Percentiles rank a stretch among this genome's conserved stretches.
Conservation (phyloP, 2,888 invertebrate species). For the Tetragnatha montana region DNA sequence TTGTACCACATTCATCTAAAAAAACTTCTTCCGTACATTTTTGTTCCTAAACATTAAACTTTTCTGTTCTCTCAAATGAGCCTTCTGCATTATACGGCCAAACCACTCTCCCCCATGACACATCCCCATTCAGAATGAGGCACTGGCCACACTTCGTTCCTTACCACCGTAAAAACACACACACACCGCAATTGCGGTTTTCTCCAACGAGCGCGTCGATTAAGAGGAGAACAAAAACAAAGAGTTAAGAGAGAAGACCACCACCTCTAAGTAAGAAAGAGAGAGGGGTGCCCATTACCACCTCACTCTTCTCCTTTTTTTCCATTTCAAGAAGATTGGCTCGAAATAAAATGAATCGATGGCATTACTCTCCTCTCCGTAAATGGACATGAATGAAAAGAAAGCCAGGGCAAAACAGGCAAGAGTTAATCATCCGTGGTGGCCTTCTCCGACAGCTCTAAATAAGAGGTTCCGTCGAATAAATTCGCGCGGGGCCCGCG, state of each 20-base stretch:
- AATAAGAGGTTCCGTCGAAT: conserved; percentile 64
- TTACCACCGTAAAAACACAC: not conserved
- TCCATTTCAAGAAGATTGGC: conserved; percentile 20
- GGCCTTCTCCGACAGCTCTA: conserved; percentile 50
- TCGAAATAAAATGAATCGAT: conserved; percentile 29
- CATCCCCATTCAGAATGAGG: too few species aligned
- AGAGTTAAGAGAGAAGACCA: not conserved
- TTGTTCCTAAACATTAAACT: too few species aligned
- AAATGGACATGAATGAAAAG: conserved; percentile 1
- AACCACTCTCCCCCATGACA: too few species aligned
- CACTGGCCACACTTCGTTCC: too few species aligned
- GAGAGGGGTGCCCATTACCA: not conserved
- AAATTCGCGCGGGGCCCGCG: conserved; percentile 57
- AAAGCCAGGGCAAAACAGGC: not conserved
- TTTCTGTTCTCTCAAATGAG: too few species aligned
- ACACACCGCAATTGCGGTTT: not conserved
- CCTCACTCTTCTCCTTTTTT: conserved; percentile 1
- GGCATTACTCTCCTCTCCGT: not conserved
- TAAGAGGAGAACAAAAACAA: not conserved
- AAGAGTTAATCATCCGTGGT: conserved; percentile 47
- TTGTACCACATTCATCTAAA: too few species aligned
- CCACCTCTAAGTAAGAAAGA: not conserved
- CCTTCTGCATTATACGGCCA: too few species aligned
- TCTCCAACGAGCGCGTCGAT: not conserved
- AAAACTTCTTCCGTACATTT: too few species aligned